These are phyloP conservation scores for Arctocebus calabarensis DNA, from an alignment of 2,797 vertebrate species.

Conservation along the genomic window DNA sequence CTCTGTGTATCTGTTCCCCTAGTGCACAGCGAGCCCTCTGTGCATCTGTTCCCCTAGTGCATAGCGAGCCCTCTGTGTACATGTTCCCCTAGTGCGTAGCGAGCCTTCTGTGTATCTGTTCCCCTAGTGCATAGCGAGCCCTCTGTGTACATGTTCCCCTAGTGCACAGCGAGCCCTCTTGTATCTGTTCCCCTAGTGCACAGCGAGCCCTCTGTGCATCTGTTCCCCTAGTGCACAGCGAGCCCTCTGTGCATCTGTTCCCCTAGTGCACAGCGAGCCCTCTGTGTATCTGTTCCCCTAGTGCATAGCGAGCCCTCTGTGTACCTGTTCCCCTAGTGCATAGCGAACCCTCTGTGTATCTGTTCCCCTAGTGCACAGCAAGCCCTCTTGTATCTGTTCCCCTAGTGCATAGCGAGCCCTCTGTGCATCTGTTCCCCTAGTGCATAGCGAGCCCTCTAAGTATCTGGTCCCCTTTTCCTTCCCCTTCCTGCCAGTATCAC, in stretches of 20 bases:
- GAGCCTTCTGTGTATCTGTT: neutral
- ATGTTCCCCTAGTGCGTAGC: rapidly evolving
- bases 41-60: neutral
- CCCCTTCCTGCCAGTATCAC: neutral
- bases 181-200: neutral
- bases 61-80: neutral
- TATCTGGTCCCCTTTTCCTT: neutral
- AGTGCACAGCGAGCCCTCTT: neutral
- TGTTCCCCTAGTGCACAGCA: too few relatives aligned
- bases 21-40: neutral
- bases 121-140: neutral
- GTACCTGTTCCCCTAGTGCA: neutral
- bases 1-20: neutral
- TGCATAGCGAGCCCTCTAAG: neutral
- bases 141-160: too few relatives aligned
- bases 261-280: neutral
- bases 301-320: neutral
- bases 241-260: neutral
- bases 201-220: neutral
- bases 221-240: too few relatives aligned
- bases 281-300: neutral
- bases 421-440: neutral
- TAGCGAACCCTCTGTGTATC: neutral
- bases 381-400: neutral
- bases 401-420: neutral